Conservation (phyloP, 2,113 vertebrate species). For the Ciconia boyciana region DNA sequence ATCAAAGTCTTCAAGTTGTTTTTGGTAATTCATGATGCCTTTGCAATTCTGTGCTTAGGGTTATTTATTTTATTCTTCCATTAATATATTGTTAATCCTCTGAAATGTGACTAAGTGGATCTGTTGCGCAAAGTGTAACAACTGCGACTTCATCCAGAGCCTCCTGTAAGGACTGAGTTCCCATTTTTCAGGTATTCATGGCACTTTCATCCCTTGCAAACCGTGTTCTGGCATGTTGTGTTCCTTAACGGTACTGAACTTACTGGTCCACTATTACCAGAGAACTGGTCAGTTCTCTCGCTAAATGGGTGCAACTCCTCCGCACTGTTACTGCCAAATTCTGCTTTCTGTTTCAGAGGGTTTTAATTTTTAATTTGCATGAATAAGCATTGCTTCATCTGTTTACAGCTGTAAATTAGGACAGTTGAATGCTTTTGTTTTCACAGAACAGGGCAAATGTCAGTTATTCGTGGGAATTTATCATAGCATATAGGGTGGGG, state of each 20-base stretch:
- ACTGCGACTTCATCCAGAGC: not conserved
- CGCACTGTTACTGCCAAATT: not conserved
- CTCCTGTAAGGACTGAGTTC: not conserved
- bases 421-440: not conserved
- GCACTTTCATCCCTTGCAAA: not conserved
- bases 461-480: not conserved
- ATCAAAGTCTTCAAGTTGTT: not conserved
- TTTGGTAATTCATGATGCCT: not conserved
- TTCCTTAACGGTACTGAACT: not conserved
- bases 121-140: not conserved
- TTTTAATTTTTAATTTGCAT: not conserved
- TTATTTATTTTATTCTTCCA: not conserved
- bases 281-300: not conserved
- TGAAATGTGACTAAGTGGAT: not conserved
- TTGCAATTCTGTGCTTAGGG: not conserved
- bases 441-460: not conserved
- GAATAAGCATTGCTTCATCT: not conserved
- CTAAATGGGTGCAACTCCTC: not conserved
- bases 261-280: not conserved
- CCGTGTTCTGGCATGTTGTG: fast-evolving
- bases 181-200: not conserved
- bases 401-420: not conserved
- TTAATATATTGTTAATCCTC: not conserved
- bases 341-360: not conserved
- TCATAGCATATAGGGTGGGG: not conserved